Base-by-base conservation (phyloP, 2,113 vertebrate genomes). In the Nothobranchius furzeri region DNA sequence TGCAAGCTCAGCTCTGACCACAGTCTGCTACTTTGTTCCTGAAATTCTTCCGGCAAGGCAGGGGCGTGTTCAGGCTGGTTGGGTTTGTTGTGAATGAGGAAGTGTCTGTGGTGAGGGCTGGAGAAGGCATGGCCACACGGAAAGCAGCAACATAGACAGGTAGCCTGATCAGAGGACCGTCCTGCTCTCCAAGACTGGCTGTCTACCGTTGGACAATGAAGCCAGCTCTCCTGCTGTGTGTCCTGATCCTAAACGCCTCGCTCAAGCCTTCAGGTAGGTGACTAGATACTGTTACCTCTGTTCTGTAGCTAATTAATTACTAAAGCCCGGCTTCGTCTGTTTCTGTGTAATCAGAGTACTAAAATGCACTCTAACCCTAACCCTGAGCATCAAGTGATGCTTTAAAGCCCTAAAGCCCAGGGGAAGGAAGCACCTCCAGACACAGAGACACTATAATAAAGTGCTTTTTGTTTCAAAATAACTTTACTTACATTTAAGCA, bases 211-310 rank as follows among this genome's bases (percentile, higher is more conserved):
- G 55, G 64, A 91, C 75, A 66, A 92, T 92, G 89, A 68, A 15
- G 12, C 37, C 0, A 9, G 53, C 50, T 15, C 65, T 87, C 45
- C 75, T 90, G 12, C 64, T 91, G 78, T 89, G 87, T 91, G 20
- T 88, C 66, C 73, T 91, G 37, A 36, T 77, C 55, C 83, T 92
- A 12, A 70, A 69, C 12, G 64, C 70, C 60, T 83, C 78, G 1
- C 51, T 78, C 14, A 37, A 60, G 72, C 54, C 57, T 56, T 81
- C 90, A 75, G 91, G 92, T 93, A 78, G 88, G 91, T 85, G 60
- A 85, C 62, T 20, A 45, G 76, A 65, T 85, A 84, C 68, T 57
- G 35, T 57, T 64, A 30, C 61, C 62, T 64, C 43, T 46, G 9
- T 40, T 62, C n/a, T 64, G 53, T 30, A 64, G 62, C 54, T 82